These are phyloP conservation scores for Parthenolecanium corni DNA, from an alignment of 2,888 invertebrate species.

Conservation along the genomic window DNA sequence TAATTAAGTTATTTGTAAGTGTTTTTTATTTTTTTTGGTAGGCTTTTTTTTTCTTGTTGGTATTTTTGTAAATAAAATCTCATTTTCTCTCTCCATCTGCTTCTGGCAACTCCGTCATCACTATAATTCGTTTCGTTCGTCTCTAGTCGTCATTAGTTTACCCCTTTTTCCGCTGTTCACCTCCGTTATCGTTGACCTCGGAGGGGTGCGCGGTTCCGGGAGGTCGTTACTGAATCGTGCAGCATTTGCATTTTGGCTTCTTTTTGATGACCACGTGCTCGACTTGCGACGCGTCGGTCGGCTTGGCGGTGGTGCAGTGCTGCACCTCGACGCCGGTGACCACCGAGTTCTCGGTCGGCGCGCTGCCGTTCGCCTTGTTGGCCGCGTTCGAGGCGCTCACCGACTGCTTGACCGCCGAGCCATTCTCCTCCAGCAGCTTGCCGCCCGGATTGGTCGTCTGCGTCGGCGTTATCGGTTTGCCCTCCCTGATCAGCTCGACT, in stretches of 20 bases:
- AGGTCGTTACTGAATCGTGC: slow-evolving; percentile 70
- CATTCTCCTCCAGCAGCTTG: slow-evolving; percentile 34
- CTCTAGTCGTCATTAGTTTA: too few species aligned
- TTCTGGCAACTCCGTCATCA: too few species aligned
- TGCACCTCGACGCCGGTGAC: slow-evolving; percentile 31
- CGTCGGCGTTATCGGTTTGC: slow-evolving; percentile 71
- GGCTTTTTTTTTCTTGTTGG: too few species aligned
- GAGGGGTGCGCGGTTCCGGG: too few species aligned
- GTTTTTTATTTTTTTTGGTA: too few species aligned
- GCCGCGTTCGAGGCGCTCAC: slow-evolving; percentile 14
- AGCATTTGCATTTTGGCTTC: slow-evolving; percentile 91
- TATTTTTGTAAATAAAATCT: too few species aligned
- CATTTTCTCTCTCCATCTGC: too few species aligned
- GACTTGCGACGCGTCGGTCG: slow-evolving; percentile 60
- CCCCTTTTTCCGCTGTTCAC: too few species aligned
- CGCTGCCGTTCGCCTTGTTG: slow-evolving; percentile 36
- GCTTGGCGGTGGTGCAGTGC: slow-evolving; percentile 37
- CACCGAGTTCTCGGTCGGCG: slow-evolving; percentile 29
- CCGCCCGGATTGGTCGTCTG: slow-evolving; percentile 38
- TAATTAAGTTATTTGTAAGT: too few species aligned
- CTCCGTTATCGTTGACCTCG: too few species aligned
- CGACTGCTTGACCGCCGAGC: slow-evolving; percentile 31
- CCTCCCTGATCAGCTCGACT: slow-evolving; percentile 84
- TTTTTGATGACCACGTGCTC: slow-evolving; percentile 88
- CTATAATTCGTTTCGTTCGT: too few species aligned